A percentile compares a stretch with the other conserved stretches of the same genome.
Conservation (phyloP, 2,888 invertebrate species). For the Cynaeus angustus region DNA sequence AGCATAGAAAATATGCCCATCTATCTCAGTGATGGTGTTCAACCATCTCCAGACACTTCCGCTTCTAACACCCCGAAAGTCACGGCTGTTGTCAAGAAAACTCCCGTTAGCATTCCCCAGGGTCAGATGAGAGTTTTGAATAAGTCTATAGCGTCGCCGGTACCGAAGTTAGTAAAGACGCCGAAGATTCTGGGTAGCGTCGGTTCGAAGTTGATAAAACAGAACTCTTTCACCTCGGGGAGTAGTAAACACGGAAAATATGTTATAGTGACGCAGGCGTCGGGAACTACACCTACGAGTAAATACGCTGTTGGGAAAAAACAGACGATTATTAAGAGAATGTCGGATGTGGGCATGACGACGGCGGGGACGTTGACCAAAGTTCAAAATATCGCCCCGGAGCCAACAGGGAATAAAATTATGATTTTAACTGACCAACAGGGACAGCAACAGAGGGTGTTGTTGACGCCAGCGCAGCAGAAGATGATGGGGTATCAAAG, state of each 20-base stretch:
- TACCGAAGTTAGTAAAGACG: constrained; percentile 48
- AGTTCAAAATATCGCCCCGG: constrained; percentile 65
- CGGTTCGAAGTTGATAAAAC: constrained; percentile 57
- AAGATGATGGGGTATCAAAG: constrained; percentile 75
- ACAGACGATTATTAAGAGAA: constrained; percentile 71
- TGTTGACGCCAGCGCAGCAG: constrained; percentile 77
- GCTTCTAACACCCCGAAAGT: constrained; percentile 31
- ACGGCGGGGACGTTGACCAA: constrained; percentile 68
- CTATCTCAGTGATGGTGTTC: constrained; percentile 69
- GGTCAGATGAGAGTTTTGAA: constrained; percentile 47
- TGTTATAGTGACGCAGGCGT: constrained; percentile 59
- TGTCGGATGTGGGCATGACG: constrained; percentile 53
- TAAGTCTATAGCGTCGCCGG: constrained; percentile 55
- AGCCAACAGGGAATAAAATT: constrained; percentile 73
- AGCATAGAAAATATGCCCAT: constrained; percentile 81
- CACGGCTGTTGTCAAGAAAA: constrained; percentile 41
- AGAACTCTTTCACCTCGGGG: constrained; percentile 51
- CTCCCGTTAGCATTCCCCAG: constrained; percentile 6
- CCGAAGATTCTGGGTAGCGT: constrained; percentile 57
- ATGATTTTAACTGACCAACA: constrained; percentile 80
- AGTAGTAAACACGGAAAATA: constrained; percentile 60
- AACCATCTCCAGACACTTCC: constrained; percentile 7
- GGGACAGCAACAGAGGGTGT: constrained; percentile 76
- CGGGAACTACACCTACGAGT: constrained; percentile 47
- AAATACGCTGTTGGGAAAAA: constrained; percentile 68